Evolutionary conservation across 2,888 invertebrate genomes (phyloP).

Genomic region (Synanthedon tipuliformis): DNA sequence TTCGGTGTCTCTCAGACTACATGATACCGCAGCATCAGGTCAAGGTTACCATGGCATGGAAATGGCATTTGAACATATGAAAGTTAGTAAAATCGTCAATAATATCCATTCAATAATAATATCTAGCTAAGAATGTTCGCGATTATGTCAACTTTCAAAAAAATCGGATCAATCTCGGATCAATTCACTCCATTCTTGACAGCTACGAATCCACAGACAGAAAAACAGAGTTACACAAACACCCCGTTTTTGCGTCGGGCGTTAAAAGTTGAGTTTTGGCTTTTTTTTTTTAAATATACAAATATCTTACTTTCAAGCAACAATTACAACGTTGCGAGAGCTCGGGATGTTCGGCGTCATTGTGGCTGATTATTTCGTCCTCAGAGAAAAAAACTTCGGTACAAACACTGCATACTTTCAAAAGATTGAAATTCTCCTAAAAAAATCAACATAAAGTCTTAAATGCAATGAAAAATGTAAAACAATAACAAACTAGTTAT

Average conservation of each 20-base stretch:
- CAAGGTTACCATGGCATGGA: no score
- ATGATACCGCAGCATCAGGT: no score
- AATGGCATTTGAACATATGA: not conserved
- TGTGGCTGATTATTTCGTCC: conserved; percentile 39
- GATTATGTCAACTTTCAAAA: no score
- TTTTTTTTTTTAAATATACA: not conserved
- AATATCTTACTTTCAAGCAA: conserved; percentile 51
- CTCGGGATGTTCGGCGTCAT: conserved; percentile 55
- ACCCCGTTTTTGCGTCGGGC: not conserved
- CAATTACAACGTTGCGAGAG: conserved; percentile 59
- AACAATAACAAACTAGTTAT: not conserved
- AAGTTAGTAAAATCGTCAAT: not conserved
- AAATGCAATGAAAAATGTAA: not conserved
- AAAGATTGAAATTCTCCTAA: conserved; percentile 21
- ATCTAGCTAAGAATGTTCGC: no score
- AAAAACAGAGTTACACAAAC: not conserved
- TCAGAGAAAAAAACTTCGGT: conserved; percentile 37
- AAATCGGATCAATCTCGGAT: no score
- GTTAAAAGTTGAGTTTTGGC: not conserved
- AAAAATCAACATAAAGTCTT: conserved; percentile 9
- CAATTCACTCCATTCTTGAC: no score
- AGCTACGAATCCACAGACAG: not conserved
- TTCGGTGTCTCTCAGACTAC: no score
- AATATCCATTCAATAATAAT: no score
- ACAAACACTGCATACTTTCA: conserved; percentile 44